A percentile compares a stretch with the other conserved stretches of the same genome.
Conservation (phyloP, 2,888 invertebrate species). For the Anagyrus pseudococci region DNA sequence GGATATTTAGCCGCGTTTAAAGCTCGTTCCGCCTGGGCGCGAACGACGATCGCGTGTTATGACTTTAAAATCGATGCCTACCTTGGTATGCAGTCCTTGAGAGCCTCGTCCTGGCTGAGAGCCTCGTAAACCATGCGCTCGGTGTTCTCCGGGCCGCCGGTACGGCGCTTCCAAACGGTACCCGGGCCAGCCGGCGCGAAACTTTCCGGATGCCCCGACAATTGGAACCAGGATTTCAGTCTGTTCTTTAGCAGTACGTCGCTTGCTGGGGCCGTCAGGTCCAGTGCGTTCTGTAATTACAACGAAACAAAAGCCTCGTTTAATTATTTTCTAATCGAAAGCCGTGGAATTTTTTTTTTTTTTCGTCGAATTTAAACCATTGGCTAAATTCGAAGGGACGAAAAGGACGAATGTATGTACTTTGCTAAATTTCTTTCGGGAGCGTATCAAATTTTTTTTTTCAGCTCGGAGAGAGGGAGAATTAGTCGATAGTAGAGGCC, state of each 20-base stretch:
- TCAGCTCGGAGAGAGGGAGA: too few relatives aligned
- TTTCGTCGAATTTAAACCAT: too few relatives aligned
- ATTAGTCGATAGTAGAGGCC: too few relatives aligned
- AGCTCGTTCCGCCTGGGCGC: too few relatives aligned
- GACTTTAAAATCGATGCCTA: neutral
- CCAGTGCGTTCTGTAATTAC: slow-evolving; percentile 80
- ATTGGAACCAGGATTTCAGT: slow-evolving; percentile 79
- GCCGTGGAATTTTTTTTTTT: too few relatives aligned
- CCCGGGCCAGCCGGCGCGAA: slow-evolving; percentile 92
- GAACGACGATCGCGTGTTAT: too few relatives aligned
- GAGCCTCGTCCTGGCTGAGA: slow-evolving; percentile 75
- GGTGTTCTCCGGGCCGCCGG: slow-evolving; percentile 72
- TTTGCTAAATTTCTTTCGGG: too few relatives aligned
- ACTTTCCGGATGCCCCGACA: slow-evolving; percentile 92
- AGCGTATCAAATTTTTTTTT: too few relatives aligned
- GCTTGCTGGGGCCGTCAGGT: slow-evolving; percentile 88
- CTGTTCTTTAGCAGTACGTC: slow-evolving; percentile 81
- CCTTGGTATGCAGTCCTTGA: slow-evolving; percentile 78
- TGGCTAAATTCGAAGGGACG: too few relatives aligned
- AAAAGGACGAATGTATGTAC: too few relatives aligned
- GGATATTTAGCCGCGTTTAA: too few relatives aligned
- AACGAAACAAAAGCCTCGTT: neutral
- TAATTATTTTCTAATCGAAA: neutral
- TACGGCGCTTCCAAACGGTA: slow-evolving; percentile 91
- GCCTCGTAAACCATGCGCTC: slow-evolving; percentile 82